phyloP scores from a whole-genome alignment of 2,888 invertebrate species.

The Itoplectis maculator region DNA sequence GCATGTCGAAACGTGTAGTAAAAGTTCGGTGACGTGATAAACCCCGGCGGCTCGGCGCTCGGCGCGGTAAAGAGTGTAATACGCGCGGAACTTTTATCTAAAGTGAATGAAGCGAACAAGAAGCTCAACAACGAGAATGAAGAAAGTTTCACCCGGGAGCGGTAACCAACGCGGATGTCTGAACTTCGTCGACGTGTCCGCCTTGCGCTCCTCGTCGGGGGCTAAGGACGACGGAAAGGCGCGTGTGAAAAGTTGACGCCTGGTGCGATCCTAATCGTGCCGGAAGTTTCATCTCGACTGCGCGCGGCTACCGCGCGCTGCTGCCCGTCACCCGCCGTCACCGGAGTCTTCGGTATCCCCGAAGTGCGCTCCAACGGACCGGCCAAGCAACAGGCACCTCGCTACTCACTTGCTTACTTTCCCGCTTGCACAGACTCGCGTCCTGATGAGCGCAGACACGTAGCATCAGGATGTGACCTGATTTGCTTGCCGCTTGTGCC shows the following conservation, averaged over 20 bases:
- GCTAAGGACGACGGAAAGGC: conserved; percentile 20
- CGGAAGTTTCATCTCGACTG: conserved; percentile 61
- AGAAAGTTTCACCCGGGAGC: not conserved
- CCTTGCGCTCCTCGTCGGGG: not conserved
- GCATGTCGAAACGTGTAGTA: not conserved
- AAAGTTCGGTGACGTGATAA: not conserved
- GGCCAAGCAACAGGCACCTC: not conserved
- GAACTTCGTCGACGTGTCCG: not conserved
- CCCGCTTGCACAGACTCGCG: conserved; percentile 21
- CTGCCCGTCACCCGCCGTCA: not conserved
- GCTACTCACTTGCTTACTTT: conserved; percentile 41
- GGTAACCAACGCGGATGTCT: not conserved
- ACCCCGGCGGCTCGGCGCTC: too few species aligned
- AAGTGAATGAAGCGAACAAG: not conserved
- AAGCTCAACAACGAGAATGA: not conserved
- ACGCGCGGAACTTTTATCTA: not conserved
- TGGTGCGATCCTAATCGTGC: conserved; percentile 61
- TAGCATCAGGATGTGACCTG: conserved; percentile 55
- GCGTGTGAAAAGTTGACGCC: conserved; percentile 57
- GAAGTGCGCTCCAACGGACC: too few species aligned
- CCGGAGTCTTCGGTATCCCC: not conserved
- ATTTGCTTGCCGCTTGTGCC: conserved; percentile 23
- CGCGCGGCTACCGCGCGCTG: conserved; percentile 5
- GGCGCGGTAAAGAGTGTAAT: not conserved
- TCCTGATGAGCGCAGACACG: conserved; percentile 6